Percentiles rank a stretch among this genome's conserved stretches.
phyloP scores from a whole-genome alignment of 1,140 invertebrate genomes.

The Dufourea novaeangliae region DNA sequence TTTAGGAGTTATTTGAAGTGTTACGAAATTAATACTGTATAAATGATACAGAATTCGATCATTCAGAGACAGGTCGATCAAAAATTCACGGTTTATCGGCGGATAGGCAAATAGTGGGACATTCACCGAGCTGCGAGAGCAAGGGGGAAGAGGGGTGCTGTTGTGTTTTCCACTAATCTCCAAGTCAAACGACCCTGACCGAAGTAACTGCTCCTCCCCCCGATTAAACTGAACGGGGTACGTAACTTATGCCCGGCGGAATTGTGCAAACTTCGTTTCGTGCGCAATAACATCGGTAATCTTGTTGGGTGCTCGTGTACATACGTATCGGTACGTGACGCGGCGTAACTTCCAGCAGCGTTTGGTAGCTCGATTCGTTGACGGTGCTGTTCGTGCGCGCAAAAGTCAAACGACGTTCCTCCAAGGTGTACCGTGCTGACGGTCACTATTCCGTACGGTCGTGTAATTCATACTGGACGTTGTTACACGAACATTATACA shows the following conservation, averaged over 20 bases:
- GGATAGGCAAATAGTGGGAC: conserved; percentile 2
- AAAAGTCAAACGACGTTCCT: not conserved
- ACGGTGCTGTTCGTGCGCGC: not conserved
- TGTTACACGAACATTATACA: no score
- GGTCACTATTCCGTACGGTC: no score
- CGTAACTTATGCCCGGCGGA: conserved; percentile 16
- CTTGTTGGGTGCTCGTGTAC: conserved; percentile 34
- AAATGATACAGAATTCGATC: no score
- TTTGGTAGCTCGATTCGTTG: conserved; percentile 21
- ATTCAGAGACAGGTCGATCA: not conserved
- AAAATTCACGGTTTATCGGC: not conserved
- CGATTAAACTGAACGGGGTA: conserved; percentile 27
- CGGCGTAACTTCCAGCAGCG: conserved; percentile 18
- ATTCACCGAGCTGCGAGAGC: no score
- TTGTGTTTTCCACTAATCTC: conserved; percentile 48
- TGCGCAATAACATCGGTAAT: conserved; percentile 41
- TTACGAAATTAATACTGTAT: no score
- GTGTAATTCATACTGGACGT: no score
- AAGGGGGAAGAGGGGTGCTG: not conserved
- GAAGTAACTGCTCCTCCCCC: conserved; percentile 17
- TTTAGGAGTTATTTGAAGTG: no score
- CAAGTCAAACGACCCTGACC: conserved; percentile 42
- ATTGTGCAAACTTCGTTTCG: conserved; percentile 50
- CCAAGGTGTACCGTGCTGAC: no score
- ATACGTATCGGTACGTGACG: not conserved